Base-by-base conservation (phyloP, 64 coral and sea anemone species). In the Montipora foliosa region DNA sequence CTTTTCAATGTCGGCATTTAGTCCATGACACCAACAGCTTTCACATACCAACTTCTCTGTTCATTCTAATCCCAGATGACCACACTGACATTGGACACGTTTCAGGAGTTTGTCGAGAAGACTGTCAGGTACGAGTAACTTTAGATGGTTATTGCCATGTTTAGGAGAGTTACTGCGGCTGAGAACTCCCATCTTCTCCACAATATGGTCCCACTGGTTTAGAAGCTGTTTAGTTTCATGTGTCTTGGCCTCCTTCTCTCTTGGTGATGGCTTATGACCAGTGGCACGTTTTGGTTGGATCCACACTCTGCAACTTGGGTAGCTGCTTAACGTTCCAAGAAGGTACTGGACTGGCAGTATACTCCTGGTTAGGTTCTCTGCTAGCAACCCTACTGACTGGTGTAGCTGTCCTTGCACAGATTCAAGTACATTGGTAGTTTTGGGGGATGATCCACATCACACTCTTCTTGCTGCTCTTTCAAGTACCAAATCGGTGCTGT, bases 11-110 rank as follows among this genome's bases (percentile, higher is more conserved):
- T 96, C 67, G 10, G 19, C 44, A 55, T 76, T 64, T 8, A 83
- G 24, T 44, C 93, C 93, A 83, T 68, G 68, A 86, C 93, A 94
- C 87, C 93, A 94, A 68, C 87, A 93, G 8, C 74, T 29, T 19
- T 87, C 24, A 15, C 84, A 21, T 9, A 93, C 44, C 7, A 93
- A 61, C 48, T 67, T 79, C 29, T 84, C 90, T 19, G 90, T 92
- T 14, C 88, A 67, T 11, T 95, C 88, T 72, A 37, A 47, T 9
- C 94, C 94, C 37, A 92, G 94, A 37, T 95, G 94, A 0, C 90
- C 78, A 83, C 53, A 83, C 19, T 91, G 12, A n/a, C 80, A 24
- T 44, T 95, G 93, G 7, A 75, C 76, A 15, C 3, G 44, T 4
- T 77, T 76, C 9, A 95, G 52, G 24, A 90, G 29, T 25, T 91